Conservation (phyloP, 2,113 vertebrate species). For the Pungitius pungitius region DNA sequence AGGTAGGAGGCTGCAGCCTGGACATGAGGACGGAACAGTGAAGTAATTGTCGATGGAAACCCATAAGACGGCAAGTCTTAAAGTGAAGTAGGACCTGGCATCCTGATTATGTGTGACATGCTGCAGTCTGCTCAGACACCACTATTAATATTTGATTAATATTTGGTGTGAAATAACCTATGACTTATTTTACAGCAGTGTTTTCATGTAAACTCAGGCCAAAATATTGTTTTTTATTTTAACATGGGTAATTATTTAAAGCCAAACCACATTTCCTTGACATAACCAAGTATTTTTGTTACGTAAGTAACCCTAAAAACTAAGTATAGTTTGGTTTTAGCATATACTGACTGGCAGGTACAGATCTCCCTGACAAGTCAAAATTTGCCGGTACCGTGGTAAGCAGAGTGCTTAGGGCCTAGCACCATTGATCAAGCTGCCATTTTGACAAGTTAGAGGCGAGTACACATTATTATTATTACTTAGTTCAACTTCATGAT, state of each 20-base stretch:
- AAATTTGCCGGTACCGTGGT: background rate
- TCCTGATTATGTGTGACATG: background rate
- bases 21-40: background rate
- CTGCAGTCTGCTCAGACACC: background rate
- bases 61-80: conserved; percentile 2
- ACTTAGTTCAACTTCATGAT: background rate
- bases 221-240: too few relatives aligned
- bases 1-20: conserved; percentile 18
- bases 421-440: background rate
- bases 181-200: background rate
- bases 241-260: too few relatives aligned
- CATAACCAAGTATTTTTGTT: background rate
- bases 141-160: background rate
- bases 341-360: background rate
- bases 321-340: background rate
- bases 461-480: background rate
- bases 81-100: background rate
- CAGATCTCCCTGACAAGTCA: background rate
- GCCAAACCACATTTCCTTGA: background rate
- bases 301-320: background rate
- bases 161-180: background rate
- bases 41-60: background rate
- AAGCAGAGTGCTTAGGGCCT: background rate
- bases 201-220: background rate
- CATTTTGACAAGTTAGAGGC: background rate